Evolutionary conservation across 1,140 invertebrate genomes (phyloP), one percentile per base, ranked within the genome.

Genomic region (Mizuhopecten yessoensis): DNA sequence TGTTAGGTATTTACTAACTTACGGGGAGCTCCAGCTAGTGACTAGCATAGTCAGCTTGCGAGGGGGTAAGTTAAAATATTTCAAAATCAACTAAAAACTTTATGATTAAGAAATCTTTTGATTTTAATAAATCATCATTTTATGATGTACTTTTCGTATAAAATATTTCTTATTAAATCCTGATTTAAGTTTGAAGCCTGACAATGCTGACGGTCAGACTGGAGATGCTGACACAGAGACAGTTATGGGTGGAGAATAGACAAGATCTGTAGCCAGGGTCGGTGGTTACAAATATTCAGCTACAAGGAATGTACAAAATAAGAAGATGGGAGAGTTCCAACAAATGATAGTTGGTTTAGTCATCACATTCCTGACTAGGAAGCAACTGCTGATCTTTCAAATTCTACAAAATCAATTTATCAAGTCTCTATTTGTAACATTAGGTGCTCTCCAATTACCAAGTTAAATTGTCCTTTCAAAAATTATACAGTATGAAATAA

Each of bases 291-390:
- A 20, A 20, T 49, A 49, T n/a, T n/a, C 45, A 39, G 36, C 36
- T n/a, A n/a, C n/a, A n/a, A n/a, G 57, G 57, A 75, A 75, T 75
- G 57, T 75, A 20, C 42, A 45, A 45, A 45, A 45, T 45, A 75
- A 75, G 57, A 75, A 75, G 2, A 75, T 75, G 57, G 57, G 57
- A 75, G 57, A 75, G 57, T 75, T 75, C 57, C 57, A 75, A 75
- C 45, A n/a, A 45, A 45, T 45, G 9, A 45, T 15, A 45, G 9
- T 13, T 9, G n/a, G 23, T 75, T 75, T 75, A 75, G 57, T 75
- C 57, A 75, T 75, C 57, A 29, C 57, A 75, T 75, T 75, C 57
- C 57, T 29, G 9, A 5, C 5, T 5, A 75, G 9, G 17, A 75
- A 7, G 23, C 57, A 75, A 17, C 57, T 29, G 57, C 23, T 75